These are phyloP conservation scores for Chrysina gloriosa DNA, from an alignment of 2,888 invertebrate species.

Conservation along the genomic window DNA sequence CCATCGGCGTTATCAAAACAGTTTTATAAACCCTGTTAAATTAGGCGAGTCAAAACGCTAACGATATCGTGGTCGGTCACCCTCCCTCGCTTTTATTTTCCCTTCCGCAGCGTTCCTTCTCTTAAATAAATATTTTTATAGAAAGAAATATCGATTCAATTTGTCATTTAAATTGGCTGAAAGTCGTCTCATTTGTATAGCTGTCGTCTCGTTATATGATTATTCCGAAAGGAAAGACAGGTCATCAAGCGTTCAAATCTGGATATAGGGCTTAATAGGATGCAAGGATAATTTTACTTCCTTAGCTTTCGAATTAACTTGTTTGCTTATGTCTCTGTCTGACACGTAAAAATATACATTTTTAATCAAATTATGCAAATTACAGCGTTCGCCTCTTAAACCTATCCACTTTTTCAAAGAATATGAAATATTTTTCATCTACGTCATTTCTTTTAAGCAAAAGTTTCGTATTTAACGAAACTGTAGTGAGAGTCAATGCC, in stretches of 20 bases:
- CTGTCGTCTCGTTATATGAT: slow-evolving; percentile 66
- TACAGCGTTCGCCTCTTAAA: not conserved
- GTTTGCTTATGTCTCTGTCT: slow-evolving; percentile 38
- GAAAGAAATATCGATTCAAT: slow-evolving; percentile 66
- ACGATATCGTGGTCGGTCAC: slow-evolving; percentile 15
- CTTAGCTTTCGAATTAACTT: slow-evolving; percentile 45
- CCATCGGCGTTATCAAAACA: slow-evolving; percentile 57
- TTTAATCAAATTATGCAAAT: slow-evolving; percentile 45
- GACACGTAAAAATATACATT: slow-evolving; percentile 37
- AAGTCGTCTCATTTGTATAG: slow-evolving; percentile 65
- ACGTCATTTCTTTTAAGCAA: slow-evolving; percentile 1
- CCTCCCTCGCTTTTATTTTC: slow-evolving; percentile 32
- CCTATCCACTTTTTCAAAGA: slow-evolving; percentile 9
- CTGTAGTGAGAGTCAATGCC: too few relatives aligned
- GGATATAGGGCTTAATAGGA: slow-evolving; percentile 60
- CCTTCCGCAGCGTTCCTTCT: slow-evolving; percentile 40
- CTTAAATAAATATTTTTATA: slow-evolving; percentile 66
- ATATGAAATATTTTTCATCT: not conserved
- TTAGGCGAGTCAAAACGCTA: slow-evolving; percentile 45
- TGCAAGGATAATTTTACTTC: slow-evolving; percentile 58
- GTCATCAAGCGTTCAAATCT: slow-evolving; percentile 62
- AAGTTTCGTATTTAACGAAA: slow-evolving; percentile 1
- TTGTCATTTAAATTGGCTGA: slow-evolving; percentile 66
- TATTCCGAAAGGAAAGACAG: slow-evolving; percentile 61
- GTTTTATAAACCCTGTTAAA: slow-evolving; percentile 57